Conservation (phyloP, 2,888 invertebrate species). For the Dioctria linearis region DNA sequence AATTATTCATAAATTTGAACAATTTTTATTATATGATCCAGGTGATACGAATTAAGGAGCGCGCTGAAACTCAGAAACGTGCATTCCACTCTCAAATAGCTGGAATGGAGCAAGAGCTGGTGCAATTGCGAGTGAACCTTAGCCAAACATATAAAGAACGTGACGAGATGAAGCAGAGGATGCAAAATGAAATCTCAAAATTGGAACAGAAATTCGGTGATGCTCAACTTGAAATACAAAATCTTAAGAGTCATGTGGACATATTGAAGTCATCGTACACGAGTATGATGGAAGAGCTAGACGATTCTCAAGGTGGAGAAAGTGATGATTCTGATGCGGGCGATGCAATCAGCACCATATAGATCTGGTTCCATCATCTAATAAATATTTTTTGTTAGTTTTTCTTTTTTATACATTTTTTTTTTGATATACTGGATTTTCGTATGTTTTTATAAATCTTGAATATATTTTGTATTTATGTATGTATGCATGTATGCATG, state of each 20-base stretch:
- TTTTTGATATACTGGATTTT: too few species aligned
- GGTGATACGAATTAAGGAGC: slow-evolving; percentile 57
- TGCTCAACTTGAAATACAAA: slow-evolving; percentile 57
- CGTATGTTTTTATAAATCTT: too few species aligned
- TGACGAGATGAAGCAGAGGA: slow-evolving; percentile 57
- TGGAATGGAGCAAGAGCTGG: slow-evolving; percentile 57
- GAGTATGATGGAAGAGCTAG: slow-evolving; percentile 53
- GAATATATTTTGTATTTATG: too few species aligned
- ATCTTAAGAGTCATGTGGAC: slow-evolving; percentile 57
- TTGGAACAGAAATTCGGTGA: slow-evolving; percentile 57
- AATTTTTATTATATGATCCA: slow-evolving; percentile 3
- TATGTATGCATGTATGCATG: too few species aligned
- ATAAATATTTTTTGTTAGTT: too few species aligned
- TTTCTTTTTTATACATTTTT: too few species aligned
- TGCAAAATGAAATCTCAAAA: slow-evolving; percentile 56
- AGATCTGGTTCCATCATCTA: too few species aligned
- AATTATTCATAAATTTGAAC: too few species aligned
- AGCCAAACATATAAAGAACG: slow-evolving; percentile 55
- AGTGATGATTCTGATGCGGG: neutral
- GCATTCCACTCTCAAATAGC: slow-evolving; percentile 56
- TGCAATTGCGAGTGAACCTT: slow-evolving; percentile 54
- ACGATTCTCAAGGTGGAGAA: slow-evolving; percentile 6
- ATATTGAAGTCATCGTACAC: slow-evolving; percentile 57
- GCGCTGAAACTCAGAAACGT: slow-evolving; percentile 56
- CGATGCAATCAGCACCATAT: neutral